These are phyloP conservation scores for Heterochromis multidens DNA, from an alignment of 2,113 vertebrate species.

Conservation along the genomic window DNA sequence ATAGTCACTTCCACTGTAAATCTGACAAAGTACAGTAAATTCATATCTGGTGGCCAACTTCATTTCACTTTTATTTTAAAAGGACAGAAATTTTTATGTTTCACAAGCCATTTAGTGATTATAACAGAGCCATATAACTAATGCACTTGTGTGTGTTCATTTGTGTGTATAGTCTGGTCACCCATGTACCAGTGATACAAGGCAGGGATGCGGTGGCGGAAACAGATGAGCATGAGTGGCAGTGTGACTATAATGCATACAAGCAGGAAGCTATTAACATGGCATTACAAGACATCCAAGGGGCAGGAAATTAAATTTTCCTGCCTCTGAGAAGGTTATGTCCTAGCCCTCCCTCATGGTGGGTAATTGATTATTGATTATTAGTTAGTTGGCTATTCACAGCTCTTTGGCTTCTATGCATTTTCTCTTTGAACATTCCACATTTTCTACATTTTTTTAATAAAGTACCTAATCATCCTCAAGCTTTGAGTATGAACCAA, in stretches of 20 bases:
- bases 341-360: constrained; percentile 56
- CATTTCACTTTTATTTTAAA: neutral
- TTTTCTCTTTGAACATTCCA: neutral
- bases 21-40: neutral
- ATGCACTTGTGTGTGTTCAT: no score
- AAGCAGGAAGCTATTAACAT: constrained; percentile 79
- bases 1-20: neutral
- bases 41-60: neutral
- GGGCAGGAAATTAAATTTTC: constrained; percentile 78
- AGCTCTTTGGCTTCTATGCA: neutral
- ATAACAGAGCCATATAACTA: neutral
- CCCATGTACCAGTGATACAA: neutral
- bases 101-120: neutral
- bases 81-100: neutral
- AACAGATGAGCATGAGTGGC: constrained; percentile 56
- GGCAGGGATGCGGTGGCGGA: constrained; percentile 27
- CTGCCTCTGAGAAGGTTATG: constrained; percentile 70
- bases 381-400: constrained; percentile 45
- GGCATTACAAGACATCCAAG: constrained; percentile 75
- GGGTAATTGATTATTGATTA: constrained; percentile 64
- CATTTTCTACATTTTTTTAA: neutral
- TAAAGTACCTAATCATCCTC: neutral
- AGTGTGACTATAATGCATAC: constrained; percentile 61
- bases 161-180: constrained; percentile 11
- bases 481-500: neutral